Evolutionary conservation across 2,888 invertebrate genomes (phyloP), one percentile per base, ranked within the genome.

Genomic region (Criorhina ranunculi): DNA sequence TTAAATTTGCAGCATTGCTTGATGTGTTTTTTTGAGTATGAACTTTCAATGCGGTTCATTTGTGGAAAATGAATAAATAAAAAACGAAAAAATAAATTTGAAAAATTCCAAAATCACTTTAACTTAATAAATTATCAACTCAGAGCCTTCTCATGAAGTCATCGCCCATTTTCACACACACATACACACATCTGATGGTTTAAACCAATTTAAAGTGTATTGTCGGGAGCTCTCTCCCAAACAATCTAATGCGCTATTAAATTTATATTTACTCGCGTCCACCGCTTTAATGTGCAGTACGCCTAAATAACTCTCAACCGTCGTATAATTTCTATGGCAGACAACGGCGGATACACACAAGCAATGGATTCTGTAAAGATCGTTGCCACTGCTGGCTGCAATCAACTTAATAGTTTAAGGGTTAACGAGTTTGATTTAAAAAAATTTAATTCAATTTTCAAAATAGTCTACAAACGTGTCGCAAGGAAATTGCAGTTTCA

Each of bases 341-440:
- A 37, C 11, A 12, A 9, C 12, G 49, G 33, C 46, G 64, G 49
- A 66, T 49, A 35, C n/a, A 37, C 7, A 57, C 37, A 57, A 24
- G n/a, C 37, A 24, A 11, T 46, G 15, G 44, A 9, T 5, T 66
- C 17, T 24, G 31, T 35, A 75, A 75, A 64, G 73, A 64, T 64
- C 73, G 64, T 46, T 64, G 64, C 55, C 51, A 33, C 35, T 55
- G 44, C 29, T 57, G 59, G 44, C 29, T 57, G 59, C 76, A 76
- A 78, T 83, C 82, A 83, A 67, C 73, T 78, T 78, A 77, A 77
- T 70, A 72, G 82, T 73, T 62, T 66, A 67, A 83, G 82, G 82
- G 82, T 83, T 83, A 83, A 83, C 82, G 78, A 83, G 67, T 73
- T 67, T 83, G 82, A 83, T 78, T 82, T 55, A 67, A 62, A 66